A percentile compares a stretch with the other conserved stretches of the same genome.
Conservation (phyloP, 2,888 invertebrate species). For the Ochropleura plecta region DNA sequence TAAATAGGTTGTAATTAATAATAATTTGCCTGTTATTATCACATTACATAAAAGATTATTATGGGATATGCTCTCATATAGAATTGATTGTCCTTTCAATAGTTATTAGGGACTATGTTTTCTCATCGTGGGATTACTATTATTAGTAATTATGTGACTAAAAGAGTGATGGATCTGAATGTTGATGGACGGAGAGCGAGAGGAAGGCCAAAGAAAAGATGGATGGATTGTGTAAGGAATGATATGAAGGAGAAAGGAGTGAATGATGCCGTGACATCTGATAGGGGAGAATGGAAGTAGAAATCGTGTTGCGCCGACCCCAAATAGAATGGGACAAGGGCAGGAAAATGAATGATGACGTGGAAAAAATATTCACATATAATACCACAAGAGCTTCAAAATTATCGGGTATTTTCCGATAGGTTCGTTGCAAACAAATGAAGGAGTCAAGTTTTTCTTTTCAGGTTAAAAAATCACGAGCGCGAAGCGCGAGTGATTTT, state of each 20-base stretch:
- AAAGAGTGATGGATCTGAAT: no score
- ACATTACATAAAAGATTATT: neutral
- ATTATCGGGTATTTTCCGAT: no score
- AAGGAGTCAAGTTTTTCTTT: no score
- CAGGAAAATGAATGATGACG: neutral
- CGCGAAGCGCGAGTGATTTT: no score
- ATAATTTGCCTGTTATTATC: neutral
- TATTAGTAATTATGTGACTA: no score
- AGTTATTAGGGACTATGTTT: neutral
- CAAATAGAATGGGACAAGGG: neutral
- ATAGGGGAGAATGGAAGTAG: neutral
- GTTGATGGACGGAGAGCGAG: no score
- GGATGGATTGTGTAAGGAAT: neutral
- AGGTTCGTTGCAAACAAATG: no score
- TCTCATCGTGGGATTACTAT: neutral
- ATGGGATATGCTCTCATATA: neutral
- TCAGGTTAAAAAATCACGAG: no score
- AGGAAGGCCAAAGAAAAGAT: no score
- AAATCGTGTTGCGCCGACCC: neutral
- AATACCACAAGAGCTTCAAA: no score
- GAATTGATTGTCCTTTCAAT: neutral
- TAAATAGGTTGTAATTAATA: constrained; percentile 17
- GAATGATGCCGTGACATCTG: neutral
- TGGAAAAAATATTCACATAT: no score
- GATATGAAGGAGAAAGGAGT: neutral